Conservation (phyloP, 2,888 invertebrate genomes). For the Incurvaria masculella region DNA sequence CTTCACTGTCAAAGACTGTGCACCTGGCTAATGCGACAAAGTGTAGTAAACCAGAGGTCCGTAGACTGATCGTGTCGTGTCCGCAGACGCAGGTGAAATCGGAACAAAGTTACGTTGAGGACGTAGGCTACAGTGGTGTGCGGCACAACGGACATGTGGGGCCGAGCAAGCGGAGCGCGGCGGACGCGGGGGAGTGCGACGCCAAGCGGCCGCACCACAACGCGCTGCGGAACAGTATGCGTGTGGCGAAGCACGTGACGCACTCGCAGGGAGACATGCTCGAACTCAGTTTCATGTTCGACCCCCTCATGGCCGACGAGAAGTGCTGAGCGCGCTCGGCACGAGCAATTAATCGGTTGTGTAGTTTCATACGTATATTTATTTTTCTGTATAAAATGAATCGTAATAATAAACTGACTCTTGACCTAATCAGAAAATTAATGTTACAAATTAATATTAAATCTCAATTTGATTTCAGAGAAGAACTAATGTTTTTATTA, state of each 20-base stretch:
- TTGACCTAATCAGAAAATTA: constrained; percentile 33
- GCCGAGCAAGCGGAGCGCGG: constrained; percentile 16
- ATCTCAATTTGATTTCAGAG: constrained; percentile 46
- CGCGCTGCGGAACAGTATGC: constrained; percentile 7
- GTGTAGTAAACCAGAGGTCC: constrained; percentile 46
- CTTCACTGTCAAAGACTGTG: constrained; percentile 42
- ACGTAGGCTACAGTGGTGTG: not conserved
- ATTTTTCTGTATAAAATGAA: constrained; percentile 46
- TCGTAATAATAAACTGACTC: constrained; percentile 38
- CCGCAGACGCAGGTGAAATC: constrained; percentile 25
- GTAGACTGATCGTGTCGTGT: constrained; percentile 49
- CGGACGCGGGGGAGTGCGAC: constrained; percentile 9
- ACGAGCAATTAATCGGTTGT: constrained; percentile 39
- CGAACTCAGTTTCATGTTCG: constrained; percentile 43
- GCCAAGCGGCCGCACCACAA: not conserved
- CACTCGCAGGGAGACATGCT: constrained; percentile 20
- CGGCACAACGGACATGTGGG: constrained; percentile 31
- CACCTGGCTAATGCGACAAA: constrained; percentile 43
- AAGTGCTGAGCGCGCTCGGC: constrained; percentile 37
- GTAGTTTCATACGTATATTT: constrained; percentile 48
- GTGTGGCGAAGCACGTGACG: constrained; percentile 10
- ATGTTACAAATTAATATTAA: constrained; percentile 38
- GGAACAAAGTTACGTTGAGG: not conserved
- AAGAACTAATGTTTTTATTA: constrained; percentile 51
- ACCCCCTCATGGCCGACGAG: constrained; percentile 49